Percentiles rank a stretch among this genome's conserved stretches.
phyloP scores from a whole-genome alignment of 2,888 invertebrate genomes.

The Cantharis rustica region DNA sequence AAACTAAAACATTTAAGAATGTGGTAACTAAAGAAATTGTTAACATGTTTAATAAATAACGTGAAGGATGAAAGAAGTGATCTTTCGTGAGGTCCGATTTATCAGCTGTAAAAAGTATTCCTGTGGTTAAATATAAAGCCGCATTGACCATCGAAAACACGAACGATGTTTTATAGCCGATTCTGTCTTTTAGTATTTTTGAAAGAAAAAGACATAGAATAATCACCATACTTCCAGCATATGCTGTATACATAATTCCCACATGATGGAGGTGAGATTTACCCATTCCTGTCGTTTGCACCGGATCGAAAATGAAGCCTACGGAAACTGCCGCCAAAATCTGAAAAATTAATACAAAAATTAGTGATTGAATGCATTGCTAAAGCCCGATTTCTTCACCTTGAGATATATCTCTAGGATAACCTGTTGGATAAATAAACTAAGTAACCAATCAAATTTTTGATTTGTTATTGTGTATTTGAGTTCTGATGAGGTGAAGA shows the following conservation, averaged over 20 bases:
- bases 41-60: constrained; percentile 67
- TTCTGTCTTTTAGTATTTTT: constrained; percentile 64
- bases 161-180: constrained; percentile 67
- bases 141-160: constrained; percentile 67
- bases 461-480: no score
- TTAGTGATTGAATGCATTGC: no score
- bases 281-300: constrained; percentile 61
- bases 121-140: constrained; percentile 67
- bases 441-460: no score
- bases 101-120: constrained; percentile 64
- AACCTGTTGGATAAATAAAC: no score
- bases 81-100: constrained; percentile 54
- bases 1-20: constrained; percentile 64
- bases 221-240: constrained; percentile 69
- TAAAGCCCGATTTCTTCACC: no score
- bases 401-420: no score
- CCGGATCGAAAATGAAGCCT: constrained; percentile 68
- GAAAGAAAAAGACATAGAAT: constrained; percentile 66
- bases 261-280: constrained; percentile 63
- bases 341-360: constrained; percentile 53
- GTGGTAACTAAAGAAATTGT: constrained; percentile 69
- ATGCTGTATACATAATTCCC: constrained; percentile 70
- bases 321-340: constrained; percentile 65
- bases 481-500: no score
- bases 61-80: constrained; percentile 64